Conservation (phyloP, 2,797 vertebrate species). For the Muscicapa striata region DNA sequence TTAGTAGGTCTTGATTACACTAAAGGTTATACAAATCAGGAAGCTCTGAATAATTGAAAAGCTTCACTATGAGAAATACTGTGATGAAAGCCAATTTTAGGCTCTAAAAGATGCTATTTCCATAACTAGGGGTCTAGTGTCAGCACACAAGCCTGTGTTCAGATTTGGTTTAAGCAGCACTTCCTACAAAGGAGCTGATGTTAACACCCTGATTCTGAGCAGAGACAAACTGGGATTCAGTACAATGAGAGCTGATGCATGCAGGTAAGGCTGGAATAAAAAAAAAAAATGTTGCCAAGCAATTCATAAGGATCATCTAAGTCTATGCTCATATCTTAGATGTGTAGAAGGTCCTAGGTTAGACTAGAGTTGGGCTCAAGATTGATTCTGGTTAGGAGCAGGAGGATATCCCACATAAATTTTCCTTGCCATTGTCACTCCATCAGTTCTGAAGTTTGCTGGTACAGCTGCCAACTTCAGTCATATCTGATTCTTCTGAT, state of each 20-base stretch:
- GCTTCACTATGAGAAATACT: not conserved
- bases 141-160: not conserved
- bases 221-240: not conserved
- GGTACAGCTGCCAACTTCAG: not conserved
- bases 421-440: not conserved
- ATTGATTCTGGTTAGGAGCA: not conserved
- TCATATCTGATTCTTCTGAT: not conserved
- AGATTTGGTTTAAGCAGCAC: not conserved
- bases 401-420: not conserved
- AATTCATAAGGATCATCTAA: not conserved
- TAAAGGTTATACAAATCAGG: not conserved
- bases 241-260: rapidly evolving
- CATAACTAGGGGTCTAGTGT: not conserved
- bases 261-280: not conserved
- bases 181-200: not conserved
- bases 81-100: not conserved
- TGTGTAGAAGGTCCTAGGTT: not conserved
- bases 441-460: not conserved
- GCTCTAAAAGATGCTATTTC: not conserved
- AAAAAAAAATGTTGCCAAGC: not conserved
- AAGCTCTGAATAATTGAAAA: not conserved
- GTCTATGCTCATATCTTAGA: not conserved
- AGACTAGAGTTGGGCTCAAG: not conserved
- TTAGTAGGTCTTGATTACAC: not conserved
- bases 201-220: not conserved